Percentiles rank a stretch among this genome's conserved stretches.
These are phyloP conservation scores for Diarsia mendica DNA, from an alignment of 2,888 invertebrate species.

Conservation along the genomic window DNA sequence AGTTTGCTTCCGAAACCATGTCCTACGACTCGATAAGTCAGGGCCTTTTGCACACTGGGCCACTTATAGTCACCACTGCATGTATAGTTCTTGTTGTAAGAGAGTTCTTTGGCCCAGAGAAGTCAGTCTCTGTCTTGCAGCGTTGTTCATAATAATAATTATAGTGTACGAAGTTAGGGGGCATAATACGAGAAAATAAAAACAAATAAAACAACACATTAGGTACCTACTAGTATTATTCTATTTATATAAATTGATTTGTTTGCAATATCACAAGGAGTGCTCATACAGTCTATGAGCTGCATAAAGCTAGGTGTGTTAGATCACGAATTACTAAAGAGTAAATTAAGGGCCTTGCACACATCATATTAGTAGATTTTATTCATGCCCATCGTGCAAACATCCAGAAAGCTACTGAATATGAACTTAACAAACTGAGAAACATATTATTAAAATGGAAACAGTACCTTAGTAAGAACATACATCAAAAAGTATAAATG, in stretches of 20 bases:
- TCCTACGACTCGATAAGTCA: neutral
- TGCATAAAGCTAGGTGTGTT: constrained; percentile 76
- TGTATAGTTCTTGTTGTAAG: too few species aligned
- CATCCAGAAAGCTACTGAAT: neutral
- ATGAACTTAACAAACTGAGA: constrained; percentile 8
- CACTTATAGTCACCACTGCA: too few species aligned
- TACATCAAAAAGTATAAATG: neutral
- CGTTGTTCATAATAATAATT: neutral
- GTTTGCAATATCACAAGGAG: constrained; percentile 84
- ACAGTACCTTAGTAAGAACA: neutral
- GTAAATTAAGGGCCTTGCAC: constrained; percentile 30
- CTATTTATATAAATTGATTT: constrained; percentile 73
- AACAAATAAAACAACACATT: constrained; percentile 34
- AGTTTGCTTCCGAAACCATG: neutral
- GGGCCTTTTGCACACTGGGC: too few species aligned
- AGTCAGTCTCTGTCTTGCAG: neutral
- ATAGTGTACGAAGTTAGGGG: neutral
- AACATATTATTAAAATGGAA: neutral
- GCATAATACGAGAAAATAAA: neutral
- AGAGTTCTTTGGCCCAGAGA: too few species aligned
- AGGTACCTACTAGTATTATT: constrained; percentile 55
- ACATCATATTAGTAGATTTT: neutral
- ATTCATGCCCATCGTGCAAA: neutral
- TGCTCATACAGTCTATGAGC: constrained; percentile 81
- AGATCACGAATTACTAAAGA: constrained; percentile 66